Evolutionary conservation across 2,888 invertebrate genomes (phyloP), one percentile per base, ranked within the genome.

Genomic region (Muschampia plurimacula): DNA sequence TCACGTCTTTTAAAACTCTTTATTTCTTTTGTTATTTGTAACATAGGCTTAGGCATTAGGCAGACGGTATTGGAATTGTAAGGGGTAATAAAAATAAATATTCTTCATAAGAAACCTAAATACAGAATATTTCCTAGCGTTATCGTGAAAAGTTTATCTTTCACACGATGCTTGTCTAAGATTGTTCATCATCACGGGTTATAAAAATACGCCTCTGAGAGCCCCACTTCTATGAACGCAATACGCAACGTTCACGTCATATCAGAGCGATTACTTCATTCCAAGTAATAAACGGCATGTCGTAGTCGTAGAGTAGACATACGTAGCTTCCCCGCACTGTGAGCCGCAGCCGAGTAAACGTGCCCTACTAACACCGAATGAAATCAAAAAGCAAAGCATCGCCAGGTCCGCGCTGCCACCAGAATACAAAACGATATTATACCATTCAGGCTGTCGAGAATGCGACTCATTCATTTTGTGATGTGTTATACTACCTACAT

Each of bases 361-460:
- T 77, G 90, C 82, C 90, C 92, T 84, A 91, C 90, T 92, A 88
- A 91, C 92, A 91, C 89, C 86, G 83, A 91, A 89, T 80, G 82
- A 87, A 90, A 89, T 86, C 84, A 88, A 88, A 88, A 88, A 84
- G 85, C 84, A 83, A 82, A 74, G 74, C 73, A 83, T 83, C 76
- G 82, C 46, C 72, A 69, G 63, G 49, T 13, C 22, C 59, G 28
- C 59, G 60, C 52, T 81, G 78, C 79, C 79, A 77, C 78, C 78
- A 79, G 86, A 86, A 87, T 88, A 89, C 84, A 79, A 84, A 88
- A 83, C 81, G 77, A 80, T 78, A 81, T 77, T 77, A 79, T 55
- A 77, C 77, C 80, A 83, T 82, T 82, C 81, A 86, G 81, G 67
- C 72, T 52, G 59, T 63, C 70, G 72, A 67, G 72, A 77, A 72